Evolutionary conservation across 2,888 invertebrate species (phyloP).

Genomic region (Notocelia uddmanniana): DNA sequence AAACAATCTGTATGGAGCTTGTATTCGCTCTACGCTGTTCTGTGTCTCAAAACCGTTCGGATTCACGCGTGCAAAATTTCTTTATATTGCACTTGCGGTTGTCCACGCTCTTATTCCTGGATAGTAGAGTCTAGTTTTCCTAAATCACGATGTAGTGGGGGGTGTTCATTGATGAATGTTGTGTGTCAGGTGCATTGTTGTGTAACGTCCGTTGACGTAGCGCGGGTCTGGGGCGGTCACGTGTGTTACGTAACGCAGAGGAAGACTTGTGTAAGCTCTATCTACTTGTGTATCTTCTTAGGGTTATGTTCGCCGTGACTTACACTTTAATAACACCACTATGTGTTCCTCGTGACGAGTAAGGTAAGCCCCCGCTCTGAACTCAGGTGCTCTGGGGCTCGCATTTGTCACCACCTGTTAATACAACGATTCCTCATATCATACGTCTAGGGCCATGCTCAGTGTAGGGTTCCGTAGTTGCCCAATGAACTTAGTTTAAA

Average conservation of each 20-base stretch:
- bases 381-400: too few relatives aligned
- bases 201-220: slow-evolving; percentile 54
- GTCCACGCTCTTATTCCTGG: not conserved
- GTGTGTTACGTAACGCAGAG: slow-evolving; percentile 19
- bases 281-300: not conserved
- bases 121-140: slow-evolving; percentile 14
- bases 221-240: slow-evolving; percentile 7
- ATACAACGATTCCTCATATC: too few relatives aligned
- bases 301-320: too few relatives aligned
- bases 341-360: too few relatives aligned
- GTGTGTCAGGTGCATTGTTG: slow-evolving; percentile 47
- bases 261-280: not conserved
- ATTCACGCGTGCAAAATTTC: not conserved
- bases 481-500: too few relatives aligned
- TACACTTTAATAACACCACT: too few relatives aligned
- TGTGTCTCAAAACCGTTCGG: not conserved
- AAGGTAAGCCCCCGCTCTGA: too few relatives aligned
- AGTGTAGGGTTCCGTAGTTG: too few relatives aligned
- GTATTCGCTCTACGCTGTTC: not conserved
- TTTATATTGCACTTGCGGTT: not conserved
- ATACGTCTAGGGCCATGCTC: too few relatives aligned
- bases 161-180: slow-evolving; percentile 39
- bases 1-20: not conserved
- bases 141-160: not conserved
- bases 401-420: too few relatives aligned